Conservation (phyloP, 1,140 invertebrate genomes). For the Tetramorium alpestre region DNA sequence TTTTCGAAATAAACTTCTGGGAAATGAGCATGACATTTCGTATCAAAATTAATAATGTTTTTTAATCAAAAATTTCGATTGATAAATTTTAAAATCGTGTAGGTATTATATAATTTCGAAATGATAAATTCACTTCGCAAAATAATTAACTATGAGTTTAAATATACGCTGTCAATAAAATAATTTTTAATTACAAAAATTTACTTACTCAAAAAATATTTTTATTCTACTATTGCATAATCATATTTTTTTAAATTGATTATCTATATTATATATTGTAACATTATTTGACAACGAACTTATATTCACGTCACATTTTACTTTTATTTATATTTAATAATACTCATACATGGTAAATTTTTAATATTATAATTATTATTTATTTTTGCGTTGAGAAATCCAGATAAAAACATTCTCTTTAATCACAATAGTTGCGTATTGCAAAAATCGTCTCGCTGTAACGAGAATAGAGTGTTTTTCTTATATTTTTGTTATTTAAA, state of each 20-base stretch:
- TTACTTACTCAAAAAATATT: neutral
- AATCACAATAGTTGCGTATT: neutral
- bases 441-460: neutral
- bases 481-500: slow-evolving; percentile 17
- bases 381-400: neutral
- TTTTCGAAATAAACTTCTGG: neutral
- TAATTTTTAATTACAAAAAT: neutral
- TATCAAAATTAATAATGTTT: neutral
- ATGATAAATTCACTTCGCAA: no score
- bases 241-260: neutral
- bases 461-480: neutral
- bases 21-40: neutral
- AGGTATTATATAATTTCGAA: neutral
- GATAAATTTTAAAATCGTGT: neutral
- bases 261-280: neutral
- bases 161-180: neutral
- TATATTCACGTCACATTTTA: neutral
- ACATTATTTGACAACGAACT: neutral
- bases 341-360: neutral
- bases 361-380: neutral
- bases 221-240: neutral
- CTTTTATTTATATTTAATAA: neutral
- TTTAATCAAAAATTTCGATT: neutral
- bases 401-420: neutral
- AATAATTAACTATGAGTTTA: no score